Evolutionary conservation across 2,113 vertebrate genomes (phyloP), one percentile per base, ranked within the genome.

Genomic region (Odontesthes bonariensis): DNA sequence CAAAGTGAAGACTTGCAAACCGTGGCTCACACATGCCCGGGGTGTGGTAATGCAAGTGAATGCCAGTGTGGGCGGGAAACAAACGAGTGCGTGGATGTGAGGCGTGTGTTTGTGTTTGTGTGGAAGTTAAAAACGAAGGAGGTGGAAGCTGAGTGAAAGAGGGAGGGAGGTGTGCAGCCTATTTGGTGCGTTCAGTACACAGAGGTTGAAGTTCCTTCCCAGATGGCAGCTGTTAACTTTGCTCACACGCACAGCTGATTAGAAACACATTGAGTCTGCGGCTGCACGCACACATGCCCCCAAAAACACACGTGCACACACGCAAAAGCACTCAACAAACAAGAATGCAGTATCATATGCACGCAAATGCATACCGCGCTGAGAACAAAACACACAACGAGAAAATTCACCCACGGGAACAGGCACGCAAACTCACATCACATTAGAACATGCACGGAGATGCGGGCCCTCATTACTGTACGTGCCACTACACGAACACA

Each of bases 181-280:
- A 46, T 77, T 82, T 80, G 75, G 59, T 83, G 80, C 40, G 23
- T 75, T 83, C 75, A 84, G 88, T 91, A 92, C 92, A 92, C 90
- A 92, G 84, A 92, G 91, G 85, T 86, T 92, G 90, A 87, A 89
- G 87, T 91, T 93, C 84, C 82, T 86, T 86, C 91, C 93, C 94
- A 95, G 92, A 95, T 95, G 93, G 94, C 92, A 95, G 91, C 93
- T 89, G 92, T 94, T 94, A 94, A 91, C 93, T 92, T 64, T 56
- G 83, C 93, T 94, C 92, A 92, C 93, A 93, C 93, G 92, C 91
- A 95, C 93, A 93, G 89, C 91, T 93, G 93, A 95, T 95, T 92
- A 87, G 91, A 94, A 93, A 92, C 94, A 95, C 91, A 95, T 94
- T 93, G 92, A 86, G 89, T 86, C 81, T 89, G 85, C 86, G 82